Evolutionary conservation across 2,797 vertebrate species (phyloP).

Genomic region (Euthynnus affinis): DNA sequence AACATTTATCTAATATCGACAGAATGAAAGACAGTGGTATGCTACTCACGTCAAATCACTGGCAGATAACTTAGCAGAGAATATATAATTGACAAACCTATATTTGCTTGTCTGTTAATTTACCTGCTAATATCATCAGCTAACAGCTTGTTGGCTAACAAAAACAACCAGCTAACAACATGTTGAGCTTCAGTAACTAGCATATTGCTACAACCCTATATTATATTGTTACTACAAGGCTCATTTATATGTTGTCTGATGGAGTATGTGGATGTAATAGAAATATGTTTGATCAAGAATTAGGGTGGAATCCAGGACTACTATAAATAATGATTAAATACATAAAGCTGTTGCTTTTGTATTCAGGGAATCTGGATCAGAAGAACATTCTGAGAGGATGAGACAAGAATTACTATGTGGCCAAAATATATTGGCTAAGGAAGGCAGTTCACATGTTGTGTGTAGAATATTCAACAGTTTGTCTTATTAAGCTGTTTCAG

Average conservation of each 20-base stretch:
- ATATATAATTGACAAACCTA: no score
- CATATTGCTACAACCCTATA: no score
- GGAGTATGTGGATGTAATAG: neutral
- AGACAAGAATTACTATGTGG: neutral
- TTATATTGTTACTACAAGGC: neutral
- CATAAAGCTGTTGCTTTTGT: conserved; percentile 21
- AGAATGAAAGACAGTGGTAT: no score
- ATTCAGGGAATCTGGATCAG: conserved; percentile 1
- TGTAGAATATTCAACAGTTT: conserved; percentile 5
- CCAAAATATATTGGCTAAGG: conserved; percentile 24
- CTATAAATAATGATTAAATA: neutral
- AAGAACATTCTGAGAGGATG: conserved; percentile 15
- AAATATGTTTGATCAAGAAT: neutral
- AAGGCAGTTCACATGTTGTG: neutral
- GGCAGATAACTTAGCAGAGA: no score
- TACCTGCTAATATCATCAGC: no score
- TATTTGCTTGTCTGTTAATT: no score
- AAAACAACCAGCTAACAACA: no score
- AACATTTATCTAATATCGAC: no score
- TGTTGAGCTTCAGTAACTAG: no score
- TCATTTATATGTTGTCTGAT: neutral
- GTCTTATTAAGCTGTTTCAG: neutral
- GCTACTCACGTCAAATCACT: no score
- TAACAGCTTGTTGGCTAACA: no score
- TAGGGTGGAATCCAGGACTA: neutral